Base-by-base conservation (phyloP, 2,888 invertebrate genomes). In the Heliconius cydno region DNA sequence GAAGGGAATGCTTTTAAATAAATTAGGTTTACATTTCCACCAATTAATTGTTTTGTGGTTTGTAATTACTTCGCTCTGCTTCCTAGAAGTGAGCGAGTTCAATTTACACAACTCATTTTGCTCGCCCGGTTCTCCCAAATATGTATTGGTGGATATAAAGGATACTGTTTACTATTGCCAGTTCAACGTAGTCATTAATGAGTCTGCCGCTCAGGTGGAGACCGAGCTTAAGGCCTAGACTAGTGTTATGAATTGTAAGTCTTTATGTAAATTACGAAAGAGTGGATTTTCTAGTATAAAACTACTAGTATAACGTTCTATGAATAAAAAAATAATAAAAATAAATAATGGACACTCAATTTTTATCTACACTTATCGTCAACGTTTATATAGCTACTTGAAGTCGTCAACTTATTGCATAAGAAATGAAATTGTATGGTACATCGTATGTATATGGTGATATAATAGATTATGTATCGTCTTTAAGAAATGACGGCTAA, bases 401-500 rank as follows among this genome's bases (percentile, higher is more conserved):
- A 10, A 73, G n/a, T 34, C 13, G 30, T n/a, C 57, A 73, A 7
- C 25, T 34, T 38, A 19, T 73, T 60, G 38, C 73, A 57, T 73
- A 60, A 73, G n/a, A 73, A 38, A 60, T 60, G 60, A 73, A 73
- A 60, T 70, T 70, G 60, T 60, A 38, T 38, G 73, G 34, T 34
- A 15, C 57, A 60, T 73, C 34, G 34, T 41, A 19, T 7, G n/a
- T 73, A 73, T 60, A n/a, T 60, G 73, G n/a, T 73, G 60, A 73
- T 73, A 73, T 73, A 73, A 73, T 60, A 25, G 34, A 60, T 73
- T 73, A 73, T 73, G 60, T 34, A 73, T 38, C 72, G 28, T 34
- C 73, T 60, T 60, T 25, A 60, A 60, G 22, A 46, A 65, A 66
- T 25, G 6, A 65, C 41, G n/a, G 19, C 75, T 75, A 46, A 66